Base-by-base conservation (phyloP, 2,888 invertebrate species). In the Neria commutata region DNA sequence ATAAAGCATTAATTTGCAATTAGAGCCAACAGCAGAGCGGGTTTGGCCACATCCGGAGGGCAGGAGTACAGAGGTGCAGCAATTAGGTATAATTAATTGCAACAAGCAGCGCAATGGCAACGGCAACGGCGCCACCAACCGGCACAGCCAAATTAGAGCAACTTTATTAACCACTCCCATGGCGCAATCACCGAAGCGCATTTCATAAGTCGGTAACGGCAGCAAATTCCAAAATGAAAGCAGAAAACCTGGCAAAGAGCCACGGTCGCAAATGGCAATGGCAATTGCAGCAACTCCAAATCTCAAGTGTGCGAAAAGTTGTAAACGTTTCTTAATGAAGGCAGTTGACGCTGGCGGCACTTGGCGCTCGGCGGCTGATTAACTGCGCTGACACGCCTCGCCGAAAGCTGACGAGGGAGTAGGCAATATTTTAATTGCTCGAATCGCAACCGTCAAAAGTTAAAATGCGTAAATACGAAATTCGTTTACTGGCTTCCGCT, bases 321-420 rank as follows among this genome's bases (percentile, higher is more conserved):
- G n/a, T n/a, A 71, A 74, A 67, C 73, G 72, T 61, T 69, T 71
- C 63, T 19, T 68, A 72, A 67, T 70, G 72, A 74, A 62, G 72
- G 60, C 65, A 71, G 67, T 63, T 68, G 62, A 42, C 51, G 24
- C 10, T 26, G 16, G 14, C 24, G 10, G 47, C 24, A 34, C 37
- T 19, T 6, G n/a, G 37, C 4, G 37, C 14, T 37, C 4, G 37
- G n/a, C n/a, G n/a, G n/a, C n/a, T n/a, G n/a, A n/a, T n/a, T n/a
- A n/a, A n/a, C n/a, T n/a, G n/a, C n/a, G n/a, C n/a, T n/a, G n/a
- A n/a, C n/a, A n/a, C n/a, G n/a, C n/a, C n/a, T n/a, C n/a, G n/a
- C n/a, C n/a, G n/a, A n/a, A n/a, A n/a, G n/a, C n/a, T n/a, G n/a
- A n/a, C n/a, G n/a, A n/a, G n/a, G n/a, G n/a, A n/a, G n/a, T n/a